phyloP scores from a whole-genome alignment of 2,797 vertebrate genomes.

The Sardinella longiceps region DNA sequence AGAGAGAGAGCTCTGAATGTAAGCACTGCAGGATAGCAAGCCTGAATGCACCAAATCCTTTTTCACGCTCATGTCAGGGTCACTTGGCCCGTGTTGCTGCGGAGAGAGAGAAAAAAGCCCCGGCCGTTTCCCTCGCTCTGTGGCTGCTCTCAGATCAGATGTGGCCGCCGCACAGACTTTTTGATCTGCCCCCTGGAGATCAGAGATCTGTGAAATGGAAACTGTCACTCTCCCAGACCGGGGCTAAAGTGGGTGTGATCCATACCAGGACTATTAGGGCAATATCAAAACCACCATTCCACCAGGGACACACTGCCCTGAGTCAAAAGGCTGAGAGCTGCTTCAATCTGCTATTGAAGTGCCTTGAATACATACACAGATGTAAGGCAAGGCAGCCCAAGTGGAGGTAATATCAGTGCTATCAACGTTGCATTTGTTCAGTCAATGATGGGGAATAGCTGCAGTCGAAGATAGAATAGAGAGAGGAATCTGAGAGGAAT shows the following conservation, averaged over 20 bases:
- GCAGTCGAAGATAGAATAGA: background rate
- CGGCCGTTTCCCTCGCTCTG: no score
- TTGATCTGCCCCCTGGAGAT: conserved; percentile 59
- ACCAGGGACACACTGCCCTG: background rate
- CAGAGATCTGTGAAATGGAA: conserved; percentile 28
- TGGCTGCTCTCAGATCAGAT: background rate
- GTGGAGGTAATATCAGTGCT: background rate
- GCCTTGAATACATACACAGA: conserved; percentile 5
- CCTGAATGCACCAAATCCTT: background rate
- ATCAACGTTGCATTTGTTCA: background rate
- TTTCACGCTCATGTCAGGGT: conserved; percentile 4
- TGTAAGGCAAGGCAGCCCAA: background rate
- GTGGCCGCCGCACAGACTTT: conserved; percentile 2
- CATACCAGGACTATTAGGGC: conserved; percentile 1
- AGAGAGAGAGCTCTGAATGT: no score
- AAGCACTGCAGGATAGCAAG: background rate
- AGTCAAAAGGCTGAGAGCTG: background rate
- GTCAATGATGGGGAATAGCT: background rate
- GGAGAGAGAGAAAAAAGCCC: background rate
- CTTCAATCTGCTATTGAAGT: background rate
- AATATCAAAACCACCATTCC: background rate
- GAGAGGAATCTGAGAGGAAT: background rate
- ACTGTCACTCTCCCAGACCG: background rate
- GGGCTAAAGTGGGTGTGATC: conserved; percentile 9
- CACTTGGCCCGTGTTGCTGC: background rate